These are phyloP conservation scores for Ormyrus nitidulus DNA, from an alignment of 2,888 invertebrate genomes.

Conservation along the genomic window DNA sequence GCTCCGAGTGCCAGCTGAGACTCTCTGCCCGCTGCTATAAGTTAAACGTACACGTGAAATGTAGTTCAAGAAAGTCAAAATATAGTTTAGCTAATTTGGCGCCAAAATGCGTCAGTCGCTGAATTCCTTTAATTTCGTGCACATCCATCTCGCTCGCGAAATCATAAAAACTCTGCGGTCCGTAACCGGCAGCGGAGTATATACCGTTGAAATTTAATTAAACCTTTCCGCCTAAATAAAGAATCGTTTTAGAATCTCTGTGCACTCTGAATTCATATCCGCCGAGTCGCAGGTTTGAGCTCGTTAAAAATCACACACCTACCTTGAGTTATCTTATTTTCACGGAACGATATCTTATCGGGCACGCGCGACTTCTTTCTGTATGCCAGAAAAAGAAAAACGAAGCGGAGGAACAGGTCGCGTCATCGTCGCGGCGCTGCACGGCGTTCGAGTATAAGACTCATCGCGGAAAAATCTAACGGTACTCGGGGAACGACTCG, in stretches of 20 bases:
- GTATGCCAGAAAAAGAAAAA: background rate
- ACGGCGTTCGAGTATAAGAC: background rate
- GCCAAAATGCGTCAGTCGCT: slow-evolving; percentile 19
- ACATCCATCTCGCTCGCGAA: too few relatives aligned
- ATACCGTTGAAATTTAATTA: too few relatives aligned
- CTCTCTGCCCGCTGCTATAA: background rate
- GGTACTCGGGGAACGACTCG: background rate
- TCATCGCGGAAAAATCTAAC: slow-evolving; percentile 47
- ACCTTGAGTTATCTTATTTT: slow-evolving; percentile 36
- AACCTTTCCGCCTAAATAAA: too few relatives aligned
- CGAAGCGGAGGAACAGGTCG: slow-evolving; percentile 19
- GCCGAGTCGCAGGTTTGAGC: background rate
- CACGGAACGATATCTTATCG: slow-evolving; percentile 40
- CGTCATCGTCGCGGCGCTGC: slow-evolving; percentile 17
- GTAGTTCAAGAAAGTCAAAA: background rate
- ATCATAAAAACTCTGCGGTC: too few relatives aligned
- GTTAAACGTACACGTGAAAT: background rate
- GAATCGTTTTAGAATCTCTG: too few relatives aligned
- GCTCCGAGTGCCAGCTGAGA: background rate
- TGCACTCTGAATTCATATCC: too few relatives aligned
- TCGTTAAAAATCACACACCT: slow-evolving; percentile 19
- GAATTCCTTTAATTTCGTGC: background rate
- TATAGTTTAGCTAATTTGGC: background rate
- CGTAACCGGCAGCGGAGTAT: too few relatives aligned
- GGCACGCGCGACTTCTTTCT: background rate